Evolutionary conservation across 2,888 invertebrate species (phyloP), one percentile per base, ranked within the genome.

Genomic region (Pterobdella sp.): DNA sequence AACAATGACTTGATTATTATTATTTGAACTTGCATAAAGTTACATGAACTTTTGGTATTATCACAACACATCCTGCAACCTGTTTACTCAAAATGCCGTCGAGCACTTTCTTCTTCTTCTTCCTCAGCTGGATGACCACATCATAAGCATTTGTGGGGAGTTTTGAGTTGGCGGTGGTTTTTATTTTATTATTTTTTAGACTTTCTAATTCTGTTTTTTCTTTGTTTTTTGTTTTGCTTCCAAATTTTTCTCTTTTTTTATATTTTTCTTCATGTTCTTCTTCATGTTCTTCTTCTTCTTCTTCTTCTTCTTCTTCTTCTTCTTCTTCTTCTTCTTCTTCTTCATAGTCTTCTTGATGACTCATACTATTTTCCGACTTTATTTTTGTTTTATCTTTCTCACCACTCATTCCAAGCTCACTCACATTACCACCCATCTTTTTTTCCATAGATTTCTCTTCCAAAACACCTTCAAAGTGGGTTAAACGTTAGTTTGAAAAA

Each of bases 71-170:
- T 49, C 14, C 14, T n/a, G n/a, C 7, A n/a, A 29, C 31, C 26
- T 63, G n/a, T 18, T 63, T 7, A 63, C 26, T 7, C n/a, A 63
- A 63, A 4, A 42, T 18, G 18, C 42, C 42, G 0, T 72, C 52
- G 22, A 22, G 66, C 66, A 49, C 4, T 64, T 63, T 42, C 72
- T 64, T 31, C 32, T 52, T 73, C 68, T 78, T 75, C 68, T 64
- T 68, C 68, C 80, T 76, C 22, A 79, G 72, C 60, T 79, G 75
- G 75, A 78, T 78, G 4, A 78, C 79, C 35, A 75, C 73, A 63
- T 79, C 79, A 75, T 77, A 78, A 2, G 79, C 80, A 35, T 78
- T 77, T 68, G 76, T 37, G 10, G 77, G 75, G n/a, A n/a, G 18
- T 73, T 72, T 66, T 77, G 74, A 10, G 69, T 22, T 31, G 75